A percentile compares a stretch with the other conserved stretches of the same genome.
Evolutionary conservation across 2,888 invertebrate species (phyloP).

Genomic region (Agrochola circellaris): DNA sequence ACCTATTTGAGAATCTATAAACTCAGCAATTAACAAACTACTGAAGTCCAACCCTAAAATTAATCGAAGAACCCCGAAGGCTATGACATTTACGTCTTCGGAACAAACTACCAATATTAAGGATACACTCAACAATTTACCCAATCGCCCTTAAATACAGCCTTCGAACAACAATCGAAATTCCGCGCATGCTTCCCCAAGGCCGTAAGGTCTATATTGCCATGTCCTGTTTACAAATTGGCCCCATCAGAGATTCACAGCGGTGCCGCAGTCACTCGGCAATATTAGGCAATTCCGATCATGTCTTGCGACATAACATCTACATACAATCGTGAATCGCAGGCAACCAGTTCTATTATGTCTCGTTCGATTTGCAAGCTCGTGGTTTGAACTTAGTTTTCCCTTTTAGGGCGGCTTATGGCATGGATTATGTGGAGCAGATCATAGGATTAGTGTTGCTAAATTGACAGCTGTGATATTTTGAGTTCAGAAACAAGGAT

Average conservation of each 20-base stretch:
- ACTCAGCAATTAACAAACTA: constrained; percentile 14
- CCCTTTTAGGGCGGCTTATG: constrained; percentile 36
- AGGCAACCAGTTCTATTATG: constrained; percentile 61
- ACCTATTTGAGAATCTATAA: background rate
- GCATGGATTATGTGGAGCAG: constrained; percentile 32
- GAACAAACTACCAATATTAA: constrained; percentile 45
- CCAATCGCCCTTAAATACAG: constrained; percentile 60
- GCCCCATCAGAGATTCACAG: constrained; percentile 80
- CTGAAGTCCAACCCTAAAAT: background rate
- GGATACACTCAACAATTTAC: constrained; percentile 54
- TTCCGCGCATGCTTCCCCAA: constrained; percentile 74
- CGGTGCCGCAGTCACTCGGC: constrained; percentile 70
- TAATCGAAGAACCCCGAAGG: constrained; percentile 9
- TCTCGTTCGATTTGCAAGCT: constrained; percentile 53
- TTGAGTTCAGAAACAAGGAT: constrained; percentile 2
- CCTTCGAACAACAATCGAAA: constrained; percentile 64
- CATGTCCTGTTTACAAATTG: constrained; percentile 80
- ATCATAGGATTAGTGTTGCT: constrained; percentile 28
- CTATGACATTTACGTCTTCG: constrained; percentile 44
- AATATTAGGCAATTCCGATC: constrained; percentile 82
- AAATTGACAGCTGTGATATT: constrained; percentile 32
- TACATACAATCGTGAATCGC: constrained; percentile 77
- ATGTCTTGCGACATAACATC: constrained; percentile 79
- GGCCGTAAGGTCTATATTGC: constrained; percentile 79
- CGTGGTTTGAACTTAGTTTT: constrained; percentile 43